Conservation (phyloP, 2,113 vertebrate genomes). For the Vidua chalybeata region DNA sequence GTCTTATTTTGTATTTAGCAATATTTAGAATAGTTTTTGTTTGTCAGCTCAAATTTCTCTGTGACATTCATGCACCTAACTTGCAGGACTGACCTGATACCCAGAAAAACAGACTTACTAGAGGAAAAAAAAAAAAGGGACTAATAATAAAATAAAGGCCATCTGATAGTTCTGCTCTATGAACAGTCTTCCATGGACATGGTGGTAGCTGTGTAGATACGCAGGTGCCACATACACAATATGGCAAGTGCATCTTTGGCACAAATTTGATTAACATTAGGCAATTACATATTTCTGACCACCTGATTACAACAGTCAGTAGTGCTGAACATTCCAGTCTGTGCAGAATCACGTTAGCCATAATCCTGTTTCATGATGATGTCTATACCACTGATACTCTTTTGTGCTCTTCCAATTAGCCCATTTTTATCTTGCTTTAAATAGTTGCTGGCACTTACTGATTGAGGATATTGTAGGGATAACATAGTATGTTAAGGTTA, state of each 20-base stretch:
- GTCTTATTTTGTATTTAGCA: background rate
- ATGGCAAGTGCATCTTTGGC: background rate
- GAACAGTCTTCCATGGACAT: background rate
- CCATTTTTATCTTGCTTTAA: background rate
- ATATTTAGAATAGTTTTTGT: background rate
- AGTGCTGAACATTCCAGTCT: background rate
- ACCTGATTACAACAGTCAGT: background rate
- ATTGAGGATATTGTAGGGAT: background rate
- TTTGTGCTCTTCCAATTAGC: background rate
- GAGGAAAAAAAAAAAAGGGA: background rate
- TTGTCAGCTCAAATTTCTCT: background rate
- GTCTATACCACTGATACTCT: background rate
- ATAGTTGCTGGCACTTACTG: background rate
- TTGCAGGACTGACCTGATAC: background rate
- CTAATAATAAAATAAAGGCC: background rate
- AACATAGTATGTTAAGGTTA: background rate
- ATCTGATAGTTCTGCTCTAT: background rate
- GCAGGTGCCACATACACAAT: background rate
- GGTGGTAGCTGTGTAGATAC: background rate
- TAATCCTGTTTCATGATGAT: background rate
- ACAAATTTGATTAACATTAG: background rate
- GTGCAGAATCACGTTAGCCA: rapidly evolving
- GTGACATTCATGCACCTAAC: background rate
- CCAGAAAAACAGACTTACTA: background rate
- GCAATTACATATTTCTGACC: background rate